Conservation (phyloP, 2,113 vertebrate genomes). For the Podarcis raffonei region DNA sequence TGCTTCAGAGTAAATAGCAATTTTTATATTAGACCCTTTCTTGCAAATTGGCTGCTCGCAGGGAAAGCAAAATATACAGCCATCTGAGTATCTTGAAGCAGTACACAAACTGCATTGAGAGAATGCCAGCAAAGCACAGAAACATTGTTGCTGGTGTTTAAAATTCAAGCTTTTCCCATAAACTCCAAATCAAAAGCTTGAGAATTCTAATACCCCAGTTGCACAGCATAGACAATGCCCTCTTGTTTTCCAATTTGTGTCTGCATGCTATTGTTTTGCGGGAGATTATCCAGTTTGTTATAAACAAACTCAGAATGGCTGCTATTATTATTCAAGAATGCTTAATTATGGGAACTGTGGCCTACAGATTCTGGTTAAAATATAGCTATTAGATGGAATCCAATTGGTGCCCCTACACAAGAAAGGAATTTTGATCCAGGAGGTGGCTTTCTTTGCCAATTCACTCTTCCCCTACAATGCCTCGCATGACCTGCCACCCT, state of each 20-base stretch:
- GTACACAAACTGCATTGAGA: slow-evolving; percentile 61
- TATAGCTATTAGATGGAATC: too few relatives aligned
- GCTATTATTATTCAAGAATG: not conserved
- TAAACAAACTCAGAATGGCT: not conserved
- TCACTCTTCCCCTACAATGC: too few relatives aligned
- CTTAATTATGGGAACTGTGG: not conserved
- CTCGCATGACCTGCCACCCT: too few relatives aligned
- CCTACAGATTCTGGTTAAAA: too few relatives aligned
- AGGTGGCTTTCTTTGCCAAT: too few relatives aligned
- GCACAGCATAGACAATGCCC: not conserved
- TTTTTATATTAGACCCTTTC: slow-evolving; percentile 77
- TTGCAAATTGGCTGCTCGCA: slow-evolving; percentile 73
- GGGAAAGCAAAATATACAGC: slow-evolving; percentile 65
- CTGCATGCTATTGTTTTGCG: not conserved
- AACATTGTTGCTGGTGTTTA: slow-evolving; percentile 64
- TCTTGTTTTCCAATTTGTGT: slow-evolving; percentile 35
- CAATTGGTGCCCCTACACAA: too few relatives aligned
- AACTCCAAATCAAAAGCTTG: slow-evolving; percentile 47
- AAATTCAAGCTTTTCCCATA: slow-evolving; percentile 53
- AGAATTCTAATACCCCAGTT: slow-evolving; percentile 15
- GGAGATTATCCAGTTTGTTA: not conserved
- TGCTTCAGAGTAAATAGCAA: slow-evolving; percentile 72
- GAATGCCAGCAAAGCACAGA: slow-evolving; percentile 37
- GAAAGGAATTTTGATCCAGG: too few relatives aligned
- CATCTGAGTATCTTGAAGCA: slow-evolving; percentile 59